Conservation (phyloP, 1,140 invertebrate species). For the Lithobius niger region DNA sequence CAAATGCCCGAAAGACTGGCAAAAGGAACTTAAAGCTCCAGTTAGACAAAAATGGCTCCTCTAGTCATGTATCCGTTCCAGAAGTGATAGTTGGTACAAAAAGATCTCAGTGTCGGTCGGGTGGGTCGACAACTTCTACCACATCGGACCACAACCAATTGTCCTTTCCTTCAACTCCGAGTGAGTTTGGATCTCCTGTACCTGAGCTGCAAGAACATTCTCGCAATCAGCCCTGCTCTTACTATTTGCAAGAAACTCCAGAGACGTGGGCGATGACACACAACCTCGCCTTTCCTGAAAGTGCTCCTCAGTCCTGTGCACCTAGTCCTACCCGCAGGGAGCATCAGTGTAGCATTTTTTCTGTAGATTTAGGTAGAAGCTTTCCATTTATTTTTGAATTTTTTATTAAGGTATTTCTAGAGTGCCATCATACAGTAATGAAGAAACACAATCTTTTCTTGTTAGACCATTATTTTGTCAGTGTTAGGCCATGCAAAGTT, state of each 20-base stretch:
- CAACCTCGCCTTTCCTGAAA: background rate
- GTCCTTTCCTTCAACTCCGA: background rate
- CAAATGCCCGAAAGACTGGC: background rate
- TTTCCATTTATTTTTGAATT: too few species aligned
- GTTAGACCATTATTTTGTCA: too few species aligned
- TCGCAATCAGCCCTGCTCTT: background rate
- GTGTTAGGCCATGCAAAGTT: too few species aligned
- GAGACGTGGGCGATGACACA: background rate
- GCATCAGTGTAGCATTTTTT: constrained; percentile 2
- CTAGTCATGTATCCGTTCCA: too few species aligned
- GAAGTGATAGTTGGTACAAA: background rate
- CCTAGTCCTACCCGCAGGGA: background rate
- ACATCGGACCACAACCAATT: background rate
- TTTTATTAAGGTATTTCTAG: too few species aligned
- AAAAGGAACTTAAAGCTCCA: background rate
- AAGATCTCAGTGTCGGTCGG: background rate
- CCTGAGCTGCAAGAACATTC: background rate
- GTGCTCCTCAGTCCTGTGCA: background rate
- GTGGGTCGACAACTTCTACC: background rate
- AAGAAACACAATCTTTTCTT: too few species aligned
- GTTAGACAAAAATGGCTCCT: background rate
- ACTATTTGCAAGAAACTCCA: background rate
- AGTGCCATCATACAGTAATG: too few species aligned
- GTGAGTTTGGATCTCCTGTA: background rate
- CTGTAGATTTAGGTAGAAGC: constrained; percentile 1